These are phyloP conservation scores for Hyppa rectilinea DNA, from an alignment of 2,888 invertebrate genomes.

Conservation along the genomic window DNA sequence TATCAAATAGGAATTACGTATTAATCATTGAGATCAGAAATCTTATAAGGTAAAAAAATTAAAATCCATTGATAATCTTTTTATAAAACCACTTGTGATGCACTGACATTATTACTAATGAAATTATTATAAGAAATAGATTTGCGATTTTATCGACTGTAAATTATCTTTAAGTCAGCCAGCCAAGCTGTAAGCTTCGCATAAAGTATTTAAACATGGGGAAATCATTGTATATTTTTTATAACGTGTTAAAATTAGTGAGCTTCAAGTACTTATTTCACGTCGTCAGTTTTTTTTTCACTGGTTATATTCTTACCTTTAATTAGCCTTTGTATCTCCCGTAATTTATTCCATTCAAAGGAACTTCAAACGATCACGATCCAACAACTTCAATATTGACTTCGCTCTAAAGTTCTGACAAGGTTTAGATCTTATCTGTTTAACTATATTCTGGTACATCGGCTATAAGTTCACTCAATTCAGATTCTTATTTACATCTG, in stretches of 20 bases:
- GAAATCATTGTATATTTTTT: neutral
- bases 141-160: constrained; percentile 19
- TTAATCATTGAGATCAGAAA: constrained; percentile 43
- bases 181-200: constrained; percentile 5
- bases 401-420: constrained; percentile 13
- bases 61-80: constrained; percentile 28
- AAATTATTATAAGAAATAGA: constrained; percentile 26
- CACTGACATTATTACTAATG: constrained; percentile 37
- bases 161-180: constrained; percentile 7
- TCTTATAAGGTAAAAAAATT: constrained; percentile 23
- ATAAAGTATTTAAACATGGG: neutral
- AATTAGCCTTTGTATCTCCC: neutral
- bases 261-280: neutral
- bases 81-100: constrained; percentile 21
- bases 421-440: constrained; percentile 14
- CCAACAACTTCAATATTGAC: constrained; percentile 21
- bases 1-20: constrained; percentile 51
- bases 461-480: neutral
- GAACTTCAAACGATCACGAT: constrained; percentile 16
- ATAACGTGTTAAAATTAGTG: neutral
- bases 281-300: too few relatives aligned
- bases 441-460: neutral
- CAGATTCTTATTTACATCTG: neutral
- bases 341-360: neutral
- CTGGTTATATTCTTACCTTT: neutral